Evolutionary conservation across 1,140 invertebrate genomes (phyloP), one percentile per base, ranked within the genome.

Genomic region (Drosophila arizonae): DNA sequence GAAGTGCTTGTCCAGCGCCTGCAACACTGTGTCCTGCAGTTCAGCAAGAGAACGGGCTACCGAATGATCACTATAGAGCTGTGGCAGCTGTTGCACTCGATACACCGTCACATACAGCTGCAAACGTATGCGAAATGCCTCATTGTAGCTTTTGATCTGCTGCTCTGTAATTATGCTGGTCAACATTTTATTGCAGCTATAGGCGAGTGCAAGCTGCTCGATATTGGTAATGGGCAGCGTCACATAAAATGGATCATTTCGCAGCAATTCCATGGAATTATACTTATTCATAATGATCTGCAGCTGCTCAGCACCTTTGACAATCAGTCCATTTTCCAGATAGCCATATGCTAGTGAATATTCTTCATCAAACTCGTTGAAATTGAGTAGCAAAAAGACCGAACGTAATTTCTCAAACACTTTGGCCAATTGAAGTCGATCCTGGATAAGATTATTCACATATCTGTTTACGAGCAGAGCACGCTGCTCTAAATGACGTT

Each of bases 381-480:
- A 72, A 6, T 64, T 41, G 2, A 41, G 0, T 4, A 72, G 36
- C 8, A 68, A 17, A 30, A 36, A 79, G 6, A 65, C 43, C 0
- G 33, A 17, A 3, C 60, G n/a, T 4, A 77, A 10, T 26, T 72
- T 33, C 4, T 5, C 17, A 5, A 66, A n/a, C 0, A 33, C 33
- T 0, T 36, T 21, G 1, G 6, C n/a, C 26, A 76, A 3, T 9
- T 67, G 17, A 9, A 76, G 3, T 43, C 63, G 6, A 0, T 55
- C 36, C 5, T 45, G 17, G 0, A 69, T 3, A 24, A 79, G 0
- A 1, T 65, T 56, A 11, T 17, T 1, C 33, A 74, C 36, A 52
- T 65, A 78, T 0, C 39, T 15, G 10, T 78, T 69, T 28, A 56
- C 2, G 9, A 77, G 10, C 9, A 61, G 6, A 2, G 15, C 21